Base-by-base conservation (phyloP, 2,797 vertebrate species). In the Hylomyscus alleni region DNA sequence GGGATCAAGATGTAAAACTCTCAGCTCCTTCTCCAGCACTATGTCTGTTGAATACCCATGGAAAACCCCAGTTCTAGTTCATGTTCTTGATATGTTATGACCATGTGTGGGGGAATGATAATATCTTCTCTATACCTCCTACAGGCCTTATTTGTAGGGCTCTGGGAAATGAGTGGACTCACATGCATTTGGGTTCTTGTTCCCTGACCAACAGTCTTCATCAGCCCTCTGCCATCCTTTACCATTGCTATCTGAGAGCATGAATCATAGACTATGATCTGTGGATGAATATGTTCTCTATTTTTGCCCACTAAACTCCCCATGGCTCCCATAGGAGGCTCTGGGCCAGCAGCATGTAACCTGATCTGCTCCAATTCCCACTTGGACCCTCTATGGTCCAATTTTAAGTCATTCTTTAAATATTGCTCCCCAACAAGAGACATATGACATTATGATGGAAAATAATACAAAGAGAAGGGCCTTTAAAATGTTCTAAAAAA, bases 121-220 rank as follows among this genome's bases (percentile, higher is more conserved):
- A 50, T 1, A 2, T 40, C 82, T 85, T 82, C 40, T 65, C 11
- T 50, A 24, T 52, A 15, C 69, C 31, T n/a, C 20, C 31, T n/a
- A 8, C 44, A n/a, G 47, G 17, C 31, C 62, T 34, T 52, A 65
- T 50, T 22, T 69, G 62, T 24, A 29, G 44, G 31, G 60, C 40
- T 65, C 14, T 82, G 82, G 29, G 58, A 84, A 47, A 47, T 12
- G 9, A 22, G 44, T 47, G 26, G 24, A 85, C 47, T 81, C 5
- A 37, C 0, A 2, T 3, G 11, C 26, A 0, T 31, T 0, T 12
- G 40, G 34, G 20, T 37, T 77, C 67, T 52, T 34, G 6, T 26
- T 22, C 12, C 19, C 50, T 0, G 10, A 34, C 31, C 0, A 11
- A 58, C 22, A 82, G 54, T 60, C 12, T 26, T 82, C 34, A 17